Percentiles rank a stretch among this genome's conserved stretches.
Conservation (phyloP, 2,113 vertebrate species). For the Aegithalos caudatus region DNA sequence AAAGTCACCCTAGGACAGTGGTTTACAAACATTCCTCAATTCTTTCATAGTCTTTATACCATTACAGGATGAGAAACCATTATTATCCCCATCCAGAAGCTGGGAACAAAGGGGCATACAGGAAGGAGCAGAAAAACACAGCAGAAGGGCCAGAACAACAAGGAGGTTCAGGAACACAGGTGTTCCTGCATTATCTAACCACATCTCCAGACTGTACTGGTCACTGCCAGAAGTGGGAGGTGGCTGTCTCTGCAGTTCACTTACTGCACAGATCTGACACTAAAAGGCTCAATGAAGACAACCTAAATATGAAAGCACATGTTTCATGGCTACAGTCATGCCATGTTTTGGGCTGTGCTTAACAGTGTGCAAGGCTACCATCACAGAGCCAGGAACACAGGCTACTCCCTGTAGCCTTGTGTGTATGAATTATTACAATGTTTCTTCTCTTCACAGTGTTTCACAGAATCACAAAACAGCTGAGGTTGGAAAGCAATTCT, state of each 20-base stretch:
- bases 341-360: neutral
- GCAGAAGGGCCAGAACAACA: neutral
- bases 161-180: neutral
- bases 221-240: neutral
- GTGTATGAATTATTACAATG: neutral
- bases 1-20: no score
- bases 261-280: fast-evolving
- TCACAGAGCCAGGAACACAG: neutral
- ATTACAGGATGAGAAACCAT: neutral
- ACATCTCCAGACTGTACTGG: neutral
- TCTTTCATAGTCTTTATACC: neutral
- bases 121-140: neutral
- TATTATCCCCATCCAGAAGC: neutral
- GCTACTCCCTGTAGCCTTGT: no score
- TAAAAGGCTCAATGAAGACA: neutral
- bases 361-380: neutral
- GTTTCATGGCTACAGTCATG: neutral
- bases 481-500: neutral
- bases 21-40: neutral
- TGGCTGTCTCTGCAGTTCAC: neutral
- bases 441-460: neutral
- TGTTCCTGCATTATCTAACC: neutral
- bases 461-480: neutral
- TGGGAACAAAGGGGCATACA: neutral
- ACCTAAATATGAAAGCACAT: neutral